phyloP scores from a whole-genome alignment of 1,140 invertebrate genomes.

The Euborellia annulipes region DNA sequence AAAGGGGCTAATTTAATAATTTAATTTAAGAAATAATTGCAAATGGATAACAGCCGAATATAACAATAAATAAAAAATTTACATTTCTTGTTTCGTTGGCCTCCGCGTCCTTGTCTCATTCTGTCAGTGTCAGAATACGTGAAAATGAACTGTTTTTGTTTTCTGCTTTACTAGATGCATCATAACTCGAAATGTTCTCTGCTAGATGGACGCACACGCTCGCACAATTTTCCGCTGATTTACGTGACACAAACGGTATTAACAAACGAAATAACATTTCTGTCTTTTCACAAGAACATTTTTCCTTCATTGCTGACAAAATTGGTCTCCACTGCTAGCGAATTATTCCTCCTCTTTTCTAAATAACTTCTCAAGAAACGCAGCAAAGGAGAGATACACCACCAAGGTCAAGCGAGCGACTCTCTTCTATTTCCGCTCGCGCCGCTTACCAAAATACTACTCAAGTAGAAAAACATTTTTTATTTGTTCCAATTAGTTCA shows the following conservation, averaged over 20 bases:
- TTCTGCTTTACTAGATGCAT: conserved; percentile 18
- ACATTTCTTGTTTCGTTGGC: conserved; percentile 34
- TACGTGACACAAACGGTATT: conserved; percentile 8
- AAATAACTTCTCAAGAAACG: conserved; percentile 27
- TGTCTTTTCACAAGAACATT: conserved; percentile 10
- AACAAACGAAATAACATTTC: conserved; percentile 12
- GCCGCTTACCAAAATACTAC: neutral
- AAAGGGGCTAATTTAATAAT: no score
- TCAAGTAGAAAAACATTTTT: neutral
- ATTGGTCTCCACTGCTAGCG: conserved; percentile 13
- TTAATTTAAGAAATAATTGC: neutral
- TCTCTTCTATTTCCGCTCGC: conserved; percentile 5
- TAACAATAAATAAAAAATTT: conserved; percentile 20
- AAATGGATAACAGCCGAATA: conserved; percentile 4
- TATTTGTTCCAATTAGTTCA: neutral
- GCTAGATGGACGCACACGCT: conserved; percentile 15
- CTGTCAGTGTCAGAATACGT: conserved; percentile 23
- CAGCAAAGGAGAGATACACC: conserved; percentile 30
- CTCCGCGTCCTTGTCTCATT: conserved; percentile 34
- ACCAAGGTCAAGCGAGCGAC: conserved; percentile 26
- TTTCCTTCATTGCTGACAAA: conserved; percentile 17
- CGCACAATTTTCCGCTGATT: conserved; percentile 12
- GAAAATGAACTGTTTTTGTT: conserved; percentile 21
- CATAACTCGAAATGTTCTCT: conserved; percentile 15
- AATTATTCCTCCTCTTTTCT: conserved; percentile 19